A percentile compares a stretch with the other conserved stretches of the same genome.
These are phyloP conservation scores for Polypedilum pembai DNA, from an alignment of 1,140 invertebrate genomes.

Conservation along the genomic window DNA sequence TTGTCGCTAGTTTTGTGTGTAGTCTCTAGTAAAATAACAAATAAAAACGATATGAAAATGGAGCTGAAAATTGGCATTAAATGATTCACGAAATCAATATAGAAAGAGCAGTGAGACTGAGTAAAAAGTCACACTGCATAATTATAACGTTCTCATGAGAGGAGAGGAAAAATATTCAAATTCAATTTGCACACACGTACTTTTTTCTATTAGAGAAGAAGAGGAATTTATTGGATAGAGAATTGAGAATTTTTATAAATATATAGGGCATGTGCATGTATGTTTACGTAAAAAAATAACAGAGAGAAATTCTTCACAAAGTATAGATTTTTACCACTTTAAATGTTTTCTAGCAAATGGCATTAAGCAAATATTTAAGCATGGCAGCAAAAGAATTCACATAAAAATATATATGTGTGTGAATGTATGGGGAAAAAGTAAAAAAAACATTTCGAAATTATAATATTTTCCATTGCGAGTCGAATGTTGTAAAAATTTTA, in stretches of 20 bases:
- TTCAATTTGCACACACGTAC: neutral
- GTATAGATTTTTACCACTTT: constrained; percentile 12
- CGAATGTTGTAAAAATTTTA: no score
- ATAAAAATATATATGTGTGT: constrained; percentile 1
- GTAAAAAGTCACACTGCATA: constrained; percentile 3
- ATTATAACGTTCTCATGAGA: neutral
- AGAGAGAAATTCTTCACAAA: constrained; percentile 13
- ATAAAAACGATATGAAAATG: neutral
- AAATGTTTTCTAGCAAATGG: neutral
- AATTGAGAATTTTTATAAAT: neutral
- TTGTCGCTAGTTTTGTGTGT: neutral
- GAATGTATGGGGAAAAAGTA: neutral
- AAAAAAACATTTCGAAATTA: neutral
- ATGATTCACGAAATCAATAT: constrained; percentile 16
- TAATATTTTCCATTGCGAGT: no score
- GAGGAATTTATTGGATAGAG: neutral
- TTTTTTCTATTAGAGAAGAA: neutral
- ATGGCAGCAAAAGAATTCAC: neutral
- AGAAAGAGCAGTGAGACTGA: neutral
- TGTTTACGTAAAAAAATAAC: constrained; percentile 12
- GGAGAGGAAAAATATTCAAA: neutral
- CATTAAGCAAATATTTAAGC: neutral
- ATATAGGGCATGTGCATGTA: constrained; percentile 16
- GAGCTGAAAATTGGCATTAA: constrained; percentile 1
- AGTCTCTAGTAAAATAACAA: neutral